A percentile compares a stretch with the other conserved stretches of the same genome.
These are phyloP conservation scores for Neoitamus cyanurus DNA, from an alignment of 2,888 invertebrate genomes.

Conservation along the genomic window DNA sequence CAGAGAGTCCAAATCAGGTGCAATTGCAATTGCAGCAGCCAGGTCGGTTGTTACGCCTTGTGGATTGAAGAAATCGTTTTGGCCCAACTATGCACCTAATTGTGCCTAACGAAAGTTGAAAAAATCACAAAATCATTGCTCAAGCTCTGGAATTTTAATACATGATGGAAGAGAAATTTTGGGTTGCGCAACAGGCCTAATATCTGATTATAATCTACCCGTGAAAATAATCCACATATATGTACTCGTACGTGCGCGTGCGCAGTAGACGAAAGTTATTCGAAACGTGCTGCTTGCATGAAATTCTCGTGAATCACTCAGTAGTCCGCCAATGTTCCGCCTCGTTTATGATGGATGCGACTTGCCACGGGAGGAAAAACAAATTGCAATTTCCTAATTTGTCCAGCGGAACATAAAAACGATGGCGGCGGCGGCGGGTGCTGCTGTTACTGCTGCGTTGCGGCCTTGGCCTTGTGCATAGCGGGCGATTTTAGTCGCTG, in stretches of 20 bases:
- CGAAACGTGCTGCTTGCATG: background rate
- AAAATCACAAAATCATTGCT: background rate
- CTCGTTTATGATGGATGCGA: background rate
- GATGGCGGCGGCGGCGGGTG: background rate
- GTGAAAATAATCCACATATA: background rate
- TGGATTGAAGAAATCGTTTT: background rate
- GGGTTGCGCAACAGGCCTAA: background rate
- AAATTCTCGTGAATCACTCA: background rate
- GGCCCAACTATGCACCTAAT: background rate
- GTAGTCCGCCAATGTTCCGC: background rate
- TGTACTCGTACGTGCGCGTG: too few relatives aligned
- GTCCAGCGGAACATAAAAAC: background rate
- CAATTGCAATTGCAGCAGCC: background rate
- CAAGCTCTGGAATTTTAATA: background rate
- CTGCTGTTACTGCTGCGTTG: background rate
- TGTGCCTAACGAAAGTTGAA: background rate
- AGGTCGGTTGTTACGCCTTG: background rate
- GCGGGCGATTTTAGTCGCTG: background rate
- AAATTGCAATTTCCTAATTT: conserved; percentile 6
- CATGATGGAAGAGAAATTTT: background rate
- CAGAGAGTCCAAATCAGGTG: background rate
- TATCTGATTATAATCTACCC: too few relatives aligned
- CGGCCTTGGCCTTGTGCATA: conserved; percentile 13
- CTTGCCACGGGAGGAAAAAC: background rate
- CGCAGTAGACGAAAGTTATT: background rate